These are phyloP conservation scores for Dorcus parallelipipedus DNA, from an alignment of 2,888 invertebrate genomes.

Conservation along the genomic window DNA sequence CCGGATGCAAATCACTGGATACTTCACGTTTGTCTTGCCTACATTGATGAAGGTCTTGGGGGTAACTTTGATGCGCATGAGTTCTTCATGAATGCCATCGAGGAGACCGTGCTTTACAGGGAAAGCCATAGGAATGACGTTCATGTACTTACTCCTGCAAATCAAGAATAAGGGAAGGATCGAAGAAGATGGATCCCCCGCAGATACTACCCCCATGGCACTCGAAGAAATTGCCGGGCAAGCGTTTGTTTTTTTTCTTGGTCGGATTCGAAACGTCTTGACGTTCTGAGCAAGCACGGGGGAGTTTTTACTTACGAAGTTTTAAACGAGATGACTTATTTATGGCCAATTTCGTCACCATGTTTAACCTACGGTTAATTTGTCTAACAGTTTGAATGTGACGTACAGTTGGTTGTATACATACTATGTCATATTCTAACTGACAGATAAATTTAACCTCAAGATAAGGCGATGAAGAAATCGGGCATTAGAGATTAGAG, in stretches of 20 bases:
- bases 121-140: constrained; percentile 51
- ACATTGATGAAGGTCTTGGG: constrained; percentile 21
- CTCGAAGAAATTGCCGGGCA: constrained; percentile 34
- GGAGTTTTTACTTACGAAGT: constrained; percentile 45
- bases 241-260: constrained; percentile 44
- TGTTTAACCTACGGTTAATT: no score
- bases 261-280: constrained; percentile 48
- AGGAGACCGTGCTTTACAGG: constrained; percentile 47
- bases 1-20: constrained; percentile 6
- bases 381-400: no score
- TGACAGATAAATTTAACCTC: no score
- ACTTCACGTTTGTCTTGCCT: constrained; percentile 23
- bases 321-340: constrained; percentile 42
- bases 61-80: constrained; percentile 29
- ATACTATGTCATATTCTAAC: no score
- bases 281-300: constrained; percentile 32
- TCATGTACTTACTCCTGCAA: constrained; percentile 43
- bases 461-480: no score
- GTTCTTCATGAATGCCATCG: constrained; percentile 50
- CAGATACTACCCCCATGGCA: not conserved
- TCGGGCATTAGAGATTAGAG: no score
- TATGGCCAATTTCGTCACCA: no score
- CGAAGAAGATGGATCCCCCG: not conserved
- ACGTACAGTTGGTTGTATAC: no score
- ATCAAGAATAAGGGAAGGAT: constrained; percentile 16